Conservation (phyloP, 2,113 vertebrate genomes). For the Alectura lathami region DNA sequence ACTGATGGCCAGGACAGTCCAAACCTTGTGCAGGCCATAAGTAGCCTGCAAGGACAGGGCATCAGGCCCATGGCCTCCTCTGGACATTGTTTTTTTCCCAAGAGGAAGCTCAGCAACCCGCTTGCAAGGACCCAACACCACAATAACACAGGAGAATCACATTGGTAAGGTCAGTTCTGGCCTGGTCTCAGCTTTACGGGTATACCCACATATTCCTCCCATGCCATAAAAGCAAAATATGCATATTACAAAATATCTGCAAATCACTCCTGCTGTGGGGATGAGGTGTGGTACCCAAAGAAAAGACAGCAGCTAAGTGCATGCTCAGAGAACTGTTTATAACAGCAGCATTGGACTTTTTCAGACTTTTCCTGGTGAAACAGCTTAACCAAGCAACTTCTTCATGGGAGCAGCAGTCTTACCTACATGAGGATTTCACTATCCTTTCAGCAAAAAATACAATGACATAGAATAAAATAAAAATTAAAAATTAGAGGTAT, state of each 20-base stretch:
- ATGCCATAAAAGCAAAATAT: background rate
- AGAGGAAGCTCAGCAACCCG: background rate
- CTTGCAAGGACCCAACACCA: fast-evolving
- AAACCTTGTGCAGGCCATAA: background rate
- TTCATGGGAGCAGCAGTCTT: background rate
- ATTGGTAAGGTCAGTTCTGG: background rate
- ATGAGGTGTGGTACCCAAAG: background rate
- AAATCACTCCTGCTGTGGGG: background rate
- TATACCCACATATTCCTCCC: background rate
- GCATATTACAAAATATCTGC: background rate
- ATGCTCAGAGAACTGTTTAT: background rate
- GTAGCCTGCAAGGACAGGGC: background rate
- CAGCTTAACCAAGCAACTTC: background rate
- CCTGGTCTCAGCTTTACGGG: background rate
- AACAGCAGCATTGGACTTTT: background rate
- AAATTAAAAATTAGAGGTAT: background rate
- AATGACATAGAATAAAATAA: background rate
- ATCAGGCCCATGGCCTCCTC: background rate
- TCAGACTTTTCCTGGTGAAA: background rate
- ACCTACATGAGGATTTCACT: background rate
- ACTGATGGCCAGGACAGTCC: background rate
- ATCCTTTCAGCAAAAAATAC: background rate
- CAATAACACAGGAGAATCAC: background rate
- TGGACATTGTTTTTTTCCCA: background rate
- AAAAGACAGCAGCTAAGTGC: background rate